A percentile compares a stretch with the other conserved stretches of the same genome.
Evolutionary conservation across 2,888 invertebrate genomes (phyloP).

Genomic region (Dryomyza anilis): DNA sequence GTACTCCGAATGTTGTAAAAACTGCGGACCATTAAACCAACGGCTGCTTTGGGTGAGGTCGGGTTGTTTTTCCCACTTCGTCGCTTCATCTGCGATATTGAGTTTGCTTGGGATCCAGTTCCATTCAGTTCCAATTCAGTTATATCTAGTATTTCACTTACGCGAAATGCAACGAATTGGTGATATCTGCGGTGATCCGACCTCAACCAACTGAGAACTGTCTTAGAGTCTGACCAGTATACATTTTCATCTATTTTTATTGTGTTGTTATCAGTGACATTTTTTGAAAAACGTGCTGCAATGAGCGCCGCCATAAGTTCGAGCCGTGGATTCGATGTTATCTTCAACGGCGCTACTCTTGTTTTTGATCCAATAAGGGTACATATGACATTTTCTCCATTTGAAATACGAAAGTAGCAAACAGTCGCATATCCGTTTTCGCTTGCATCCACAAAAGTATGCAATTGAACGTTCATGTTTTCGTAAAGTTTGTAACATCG

Average conservation of each 20-base stretch:
- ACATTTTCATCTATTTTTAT: conserved; percentile 25
- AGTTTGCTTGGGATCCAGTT: conserved; percentile 24
- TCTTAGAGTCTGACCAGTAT: conserved; percentile 43
- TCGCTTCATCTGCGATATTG: conserved; percentile 28
- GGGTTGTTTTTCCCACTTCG: conserved; percentile 21
- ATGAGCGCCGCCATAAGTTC: conserved; percentile 33
- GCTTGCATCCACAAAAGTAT: conserved; percentile 22
- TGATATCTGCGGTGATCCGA: conserved; percentile 25
- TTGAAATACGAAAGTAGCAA: neutral
- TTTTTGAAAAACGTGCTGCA: conserved; percentile 30
- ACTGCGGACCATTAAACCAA: conserved; percentile 19
- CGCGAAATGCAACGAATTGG: too few relatives aligned
- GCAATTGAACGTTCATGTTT: neutral
- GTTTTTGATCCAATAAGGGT: conserved; percentile 27
- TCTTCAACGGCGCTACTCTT: conserved; percentile 32
- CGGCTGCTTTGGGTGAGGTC: neutral
- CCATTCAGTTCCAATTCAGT: conserved; percentile 9
- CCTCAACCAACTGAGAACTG: conserved; percentile 39
- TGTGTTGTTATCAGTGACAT: conserved; percentile 25
- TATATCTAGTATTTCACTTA: conserved; percentile 22
- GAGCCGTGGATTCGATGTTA: conserved; percentile 28
- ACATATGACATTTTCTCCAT: neutral
- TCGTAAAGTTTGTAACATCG: neutral
- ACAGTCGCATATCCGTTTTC: neutral
- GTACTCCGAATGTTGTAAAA: conserved; percentile 4